Evolutionary conservation across 2,888 invertebrate species (phyloP).

Genomic region (Julus scandinavius): DNA sequence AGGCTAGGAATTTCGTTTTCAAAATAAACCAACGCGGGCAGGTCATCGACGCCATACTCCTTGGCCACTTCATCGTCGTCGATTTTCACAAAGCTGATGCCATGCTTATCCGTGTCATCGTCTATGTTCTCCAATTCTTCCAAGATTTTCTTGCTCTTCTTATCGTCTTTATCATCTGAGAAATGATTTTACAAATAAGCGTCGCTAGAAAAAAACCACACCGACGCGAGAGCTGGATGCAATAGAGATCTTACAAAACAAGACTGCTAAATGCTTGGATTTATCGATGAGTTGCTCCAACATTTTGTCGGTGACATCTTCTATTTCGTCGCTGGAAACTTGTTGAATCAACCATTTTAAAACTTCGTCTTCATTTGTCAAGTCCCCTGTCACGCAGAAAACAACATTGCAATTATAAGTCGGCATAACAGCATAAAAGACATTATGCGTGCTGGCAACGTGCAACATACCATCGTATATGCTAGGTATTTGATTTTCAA

Average conservation of each 20-base stretch:
- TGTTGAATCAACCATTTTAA: conserved; percentile 60
- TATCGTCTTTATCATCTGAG: conserved; percentile 89
- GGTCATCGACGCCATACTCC: conserved; percentile 61
- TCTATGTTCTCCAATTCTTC: conserved; percentile 90
- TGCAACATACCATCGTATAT: conserved; percentile 71
- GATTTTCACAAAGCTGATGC: conserved; percentile 91
- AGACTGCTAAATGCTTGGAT: conserved; percentile 60
- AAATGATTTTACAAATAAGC: conserved; percentile 62
- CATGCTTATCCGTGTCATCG: conserved; percentile 91
- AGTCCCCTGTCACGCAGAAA: conserved; percentile 58
- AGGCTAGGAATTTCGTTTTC: conserved; percentile 61
- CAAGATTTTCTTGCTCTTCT: conserved; percentile 82
- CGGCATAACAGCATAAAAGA: conserved; percentile 93
- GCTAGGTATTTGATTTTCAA: conserved; percentile 71
- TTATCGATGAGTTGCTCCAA: conserved; percentile 60
- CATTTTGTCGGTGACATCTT: conserved; percentile 61
- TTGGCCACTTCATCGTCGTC: conserved; percentile 74
- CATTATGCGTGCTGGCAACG: conserved; percentile 82
- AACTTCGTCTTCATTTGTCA: conserved; percentile 60
- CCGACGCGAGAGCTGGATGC: too few relatives aligned
- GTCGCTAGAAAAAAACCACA: too few relatives aligned
- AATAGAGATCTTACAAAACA: conserved; percentile 60
- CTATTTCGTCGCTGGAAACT: conserved; percentile 61
- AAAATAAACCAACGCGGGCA: conserved; percentile 62
- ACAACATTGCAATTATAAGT: conserved; percentile 67